phyloP scores from a whole-genome alignment of 2,888 invertebrate species.

The Dusona sp. region DNA sequence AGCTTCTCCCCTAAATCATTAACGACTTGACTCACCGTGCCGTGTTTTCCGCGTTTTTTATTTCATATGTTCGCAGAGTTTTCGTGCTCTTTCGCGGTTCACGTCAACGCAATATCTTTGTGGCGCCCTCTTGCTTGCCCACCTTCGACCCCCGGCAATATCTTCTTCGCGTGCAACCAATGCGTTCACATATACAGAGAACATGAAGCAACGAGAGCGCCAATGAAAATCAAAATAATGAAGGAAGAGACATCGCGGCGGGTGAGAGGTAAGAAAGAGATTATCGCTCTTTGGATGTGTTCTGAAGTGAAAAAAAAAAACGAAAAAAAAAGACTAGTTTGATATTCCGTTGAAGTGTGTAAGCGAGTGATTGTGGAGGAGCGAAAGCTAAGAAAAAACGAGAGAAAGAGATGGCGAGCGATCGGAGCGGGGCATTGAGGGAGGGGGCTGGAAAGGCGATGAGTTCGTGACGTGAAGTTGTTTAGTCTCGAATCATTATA shows the following conservation, averaged over 20 bases:
- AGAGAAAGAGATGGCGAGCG: constrained; percentile 44
- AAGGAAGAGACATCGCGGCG: constrained; percentile 14
- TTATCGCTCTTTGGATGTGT: not conserved
- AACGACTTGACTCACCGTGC: constrained; percentile 6
- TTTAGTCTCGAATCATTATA: constrained; percentile 12
- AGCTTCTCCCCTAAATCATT: not conserved
- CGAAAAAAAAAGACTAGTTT: not conserved
- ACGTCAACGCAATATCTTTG: not conserved
- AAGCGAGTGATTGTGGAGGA: constrained; percentile 1
- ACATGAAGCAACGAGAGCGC: constrained; percentile 1
- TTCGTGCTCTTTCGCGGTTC: constrained; percentile 16
- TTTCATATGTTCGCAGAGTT: constrained; percentile 26
- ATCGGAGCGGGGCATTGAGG: constrained; percentile 38
- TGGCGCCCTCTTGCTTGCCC: constrained; percentile 48
- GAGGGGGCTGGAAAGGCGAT: constrained; percentile 52
- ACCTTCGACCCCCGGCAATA: constrained; percentile 67
- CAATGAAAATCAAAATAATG: constrained; percentile 10
- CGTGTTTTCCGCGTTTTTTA: not conserved
- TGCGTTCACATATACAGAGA: constrained; percentile 17
- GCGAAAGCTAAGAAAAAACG: not conserved
- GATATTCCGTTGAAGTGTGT: constrained; percentile 24
- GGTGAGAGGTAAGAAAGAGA: constrained; percentile 43
- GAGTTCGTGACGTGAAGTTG: constrained; percentile 37
- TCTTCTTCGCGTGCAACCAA: constrained; percentile 9
- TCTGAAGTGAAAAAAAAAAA: not conserved